A percentile compares a stretch with the other conserved stretches of the same genome.
These are phyloP conservation scores for Megalops cyprinoides DNA, from an alignment of 2,797 vertebrate genomes.

Conservation along the genomic window DNA sequence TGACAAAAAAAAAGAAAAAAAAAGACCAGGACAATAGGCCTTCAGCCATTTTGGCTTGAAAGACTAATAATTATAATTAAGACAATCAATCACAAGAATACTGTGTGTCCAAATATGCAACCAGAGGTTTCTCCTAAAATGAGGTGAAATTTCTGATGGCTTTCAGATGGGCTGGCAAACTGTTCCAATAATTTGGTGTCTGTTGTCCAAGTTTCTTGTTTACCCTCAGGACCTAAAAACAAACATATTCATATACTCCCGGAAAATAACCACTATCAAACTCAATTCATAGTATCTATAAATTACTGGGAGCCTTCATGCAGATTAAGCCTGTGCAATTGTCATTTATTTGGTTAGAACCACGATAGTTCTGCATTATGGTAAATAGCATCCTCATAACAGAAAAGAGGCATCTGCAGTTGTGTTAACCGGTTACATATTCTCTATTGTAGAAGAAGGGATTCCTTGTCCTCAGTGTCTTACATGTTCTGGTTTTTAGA, in stretches of 20 bases:
- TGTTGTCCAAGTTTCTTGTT: neutral
- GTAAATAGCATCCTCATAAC: no score
- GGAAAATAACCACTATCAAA: neutral
- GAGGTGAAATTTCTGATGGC: neutral
- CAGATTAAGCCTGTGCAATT: no score
- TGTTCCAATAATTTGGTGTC: neutral
- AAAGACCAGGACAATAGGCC: neutral
- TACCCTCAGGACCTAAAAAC: neutral
- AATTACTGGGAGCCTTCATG: no score
- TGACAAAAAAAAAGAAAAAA: neutral
- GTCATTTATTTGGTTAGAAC: no score
- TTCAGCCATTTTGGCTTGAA: neutral
- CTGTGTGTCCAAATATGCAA: neutral
- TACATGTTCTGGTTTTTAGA: no score
- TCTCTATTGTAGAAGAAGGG: no score
- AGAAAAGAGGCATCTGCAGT: no score
- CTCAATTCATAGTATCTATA: neutral
- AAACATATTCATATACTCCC: neutral
- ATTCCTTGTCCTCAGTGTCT: no score
- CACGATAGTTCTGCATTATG: no score
- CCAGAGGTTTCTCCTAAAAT: neutral
- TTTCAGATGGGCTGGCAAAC: constrained; percentile 17
- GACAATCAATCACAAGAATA: neutral
- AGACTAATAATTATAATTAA: constrained; percentile 7
- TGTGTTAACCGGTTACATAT: no score